Conservation (phyloP, 1,140 invertebrate species). For the Oncopeltus fasciatus region DNA sequence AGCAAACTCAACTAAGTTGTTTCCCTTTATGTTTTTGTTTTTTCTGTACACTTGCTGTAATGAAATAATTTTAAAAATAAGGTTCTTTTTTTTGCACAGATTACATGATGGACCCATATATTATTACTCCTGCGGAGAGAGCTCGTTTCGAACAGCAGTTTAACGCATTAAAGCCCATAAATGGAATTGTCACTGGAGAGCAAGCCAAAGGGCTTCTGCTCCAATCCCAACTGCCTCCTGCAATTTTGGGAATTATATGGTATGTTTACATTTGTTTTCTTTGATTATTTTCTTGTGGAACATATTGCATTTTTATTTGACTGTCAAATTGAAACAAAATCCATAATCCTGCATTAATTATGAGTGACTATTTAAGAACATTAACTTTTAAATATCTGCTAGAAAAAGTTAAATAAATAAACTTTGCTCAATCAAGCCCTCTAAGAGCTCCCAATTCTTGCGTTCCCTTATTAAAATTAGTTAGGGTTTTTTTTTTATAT, state of each 20-base stretch:
- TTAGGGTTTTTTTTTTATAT: too few relatives aligned
- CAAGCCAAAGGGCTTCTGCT: conserved; percentile 91
- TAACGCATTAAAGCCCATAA: conserved; percentile 65
- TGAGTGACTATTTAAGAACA: too few relatives aligned
- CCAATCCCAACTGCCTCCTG: conserved; percentile 76
- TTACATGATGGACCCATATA: conserved; percentile 59
- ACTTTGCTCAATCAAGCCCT: too few relatives aligned
- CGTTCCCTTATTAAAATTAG: too few relatives aligned
- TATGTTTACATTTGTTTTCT: conserved; percentile 32
- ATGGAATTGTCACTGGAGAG: conserved; percentile 80
- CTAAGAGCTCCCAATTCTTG: too few relatives aligned
- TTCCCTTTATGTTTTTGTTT: too few relatives aligned
- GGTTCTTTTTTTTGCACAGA: background rate
- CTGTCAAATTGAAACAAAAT: background rate
- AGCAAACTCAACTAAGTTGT: too few relatives aligned
- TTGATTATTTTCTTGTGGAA: background rate
- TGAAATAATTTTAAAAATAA: too few relatives aligned
- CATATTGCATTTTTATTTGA: background rate
- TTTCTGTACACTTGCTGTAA: too few relatives aligned
- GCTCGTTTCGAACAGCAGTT: conserved; percentile 85
- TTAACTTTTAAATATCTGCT: background rate
- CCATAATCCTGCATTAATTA: too few relatives aligned
- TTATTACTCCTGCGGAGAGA: conserved; percentile 72
- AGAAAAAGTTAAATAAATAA: too few relatives aligned
- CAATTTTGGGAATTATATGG: conserved; percentile 87